Percentiles rank a stretch among this genome's conserved stretches.
Conservation (phyloP, 2,888 invertebrate species). For the Chorisops tibialis region DNA sequence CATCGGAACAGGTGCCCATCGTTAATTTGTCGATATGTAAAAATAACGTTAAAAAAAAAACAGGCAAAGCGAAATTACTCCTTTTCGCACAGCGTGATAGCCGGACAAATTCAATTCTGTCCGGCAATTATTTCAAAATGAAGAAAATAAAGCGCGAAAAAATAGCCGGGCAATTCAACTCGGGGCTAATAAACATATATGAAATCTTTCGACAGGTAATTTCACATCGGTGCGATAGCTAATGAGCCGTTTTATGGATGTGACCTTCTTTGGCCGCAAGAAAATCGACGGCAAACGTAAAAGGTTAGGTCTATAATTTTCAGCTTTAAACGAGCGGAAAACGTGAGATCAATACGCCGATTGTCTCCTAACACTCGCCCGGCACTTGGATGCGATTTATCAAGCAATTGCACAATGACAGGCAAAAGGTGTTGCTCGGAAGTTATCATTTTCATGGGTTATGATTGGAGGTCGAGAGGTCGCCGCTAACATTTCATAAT, state of each 20-base stretch:
- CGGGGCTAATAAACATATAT: background rate
- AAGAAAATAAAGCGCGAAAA: constrained; percentile 10
- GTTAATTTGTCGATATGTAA: constrained; percentile 19
- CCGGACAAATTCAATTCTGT: background rate
- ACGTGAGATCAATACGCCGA: constrained; percentile 28
- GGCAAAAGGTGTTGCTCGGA: constrained; percentile 25
- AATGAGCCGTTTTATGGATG: constrained; percentile 25
- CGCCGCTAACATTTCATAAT: constrained; percentile 9
- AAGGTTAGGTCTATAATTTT: constrained; percentile 20
- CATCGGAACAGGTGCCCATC: constrained; percentile 19
- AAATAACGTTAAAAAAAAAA: background rate
- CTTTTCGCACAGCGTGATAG: constrained; percentile 5
- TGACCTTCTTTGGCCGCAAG: constrained; percentile 16
- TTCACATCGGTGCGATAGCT: constrained; percentile 9
- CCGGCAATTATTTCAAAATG: constrained; percentile 16
- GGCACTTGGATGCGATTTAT: constrained; percentile 29
- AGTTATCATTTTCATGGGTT: constrained; percentile 22
- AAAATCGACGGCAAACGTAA: constrained; percentile 1
- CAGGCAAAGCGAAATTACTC: background rate
- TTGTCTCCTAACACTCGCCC: constrained; percentile 29
- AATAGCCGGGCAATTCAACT: background rate
- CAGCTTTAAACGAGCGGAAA: constrained; percentile 21
- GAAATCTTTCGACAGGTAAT: constrained; percentile 14
- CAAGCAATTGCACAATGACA: constrained; percentile 28
- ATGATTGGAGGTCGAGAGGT: constrained; percentile 16